Base-by-base conservation (phyloP, 2,113 vertebrate species). In the Heliornis fulica region DNA sequence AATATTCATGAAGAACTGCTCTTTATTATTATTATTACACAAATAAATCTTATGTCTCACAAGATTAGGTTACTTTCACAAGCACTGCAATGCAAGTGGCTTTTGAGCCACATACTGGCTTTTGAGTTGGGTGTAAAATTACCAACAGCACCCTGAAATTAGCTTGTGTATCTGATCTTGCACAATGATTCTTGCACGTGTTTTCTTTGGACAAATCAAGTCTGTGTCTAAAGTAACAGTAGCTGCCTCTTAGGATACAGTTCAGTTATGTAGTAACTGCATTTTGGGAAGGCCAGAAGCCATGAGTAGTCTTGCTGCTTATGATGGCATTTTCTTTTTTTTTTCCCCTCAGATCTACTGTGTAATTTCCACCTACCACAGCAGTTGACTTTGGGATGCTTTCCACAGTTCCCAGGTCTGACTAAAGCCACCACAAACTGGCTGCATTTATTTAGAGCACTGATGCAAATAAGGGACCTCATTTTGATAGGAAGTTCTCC, bases 1-100 rank as follows among this genome's bases (percentile, higher is more conserved):
- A 75, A 26, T 57, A 46, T 78, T 79, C 50, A 80, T 26, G 11
- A 93, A 92, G 71, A 88, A 88, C 90, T 86, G 70, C 19, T 71
- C 40, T 97, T 97, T 97, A 96, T 97, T 97, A 96, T 96, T 96
- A 86, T 81, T 83, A 64, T 90, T 74, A 88, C 48, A 86, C 85
- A 89, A 86, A 57, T 90, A 60, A 69, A 92, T 95, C 91, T 29
- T 0, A 7, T 29, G 2, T 90, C 36, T 76, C 69, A 46, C 36
- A n/a, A 86, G 80, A 59, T 74, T 21, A 71, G 59, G 38, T 90
- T 93, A 63, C 50, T 91, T 64, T 80, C 50, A 69, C 41, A 80
- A 59, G 68, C 54, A 43, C 63, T 72, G 90, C 66, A 59, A 3
- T 56, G 78, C 74, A n/a, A n/a, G n/a, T n/a, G n/a, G n/a, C n/a